phyloP scores from a whole-genome alignment of 2,888 invertebrate genomes.

The Nebria brevicollis region DNA sequence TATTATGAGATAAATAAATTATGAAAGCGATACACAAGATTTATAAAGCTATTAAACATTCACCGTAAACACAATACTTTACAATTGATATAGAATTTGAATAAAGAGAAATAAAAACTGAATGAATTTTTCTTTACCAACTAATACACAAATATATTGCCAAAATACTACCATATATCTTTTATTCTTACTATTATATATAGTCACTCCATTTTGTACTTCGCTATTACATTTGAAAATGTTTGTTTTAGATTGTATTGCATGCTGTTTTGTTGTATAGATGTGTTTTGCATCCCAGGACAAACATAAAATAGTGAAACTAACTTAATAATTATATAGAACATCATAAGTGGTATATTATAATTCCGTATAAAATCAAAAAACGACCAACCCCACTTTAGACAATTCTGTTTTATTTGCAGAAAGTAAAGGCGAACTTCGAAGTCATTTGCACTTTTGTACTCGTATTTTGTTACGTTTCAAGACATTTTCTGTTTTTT shows the following conservation, averaged over 20 bases:
- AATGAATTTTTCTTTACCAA: slow-evolving; percentile 49
- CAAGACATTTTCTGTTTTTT: background rate
- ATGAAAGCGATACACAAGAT: slow-evolving; percentile 55
- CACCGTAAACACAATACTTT: slow-evolving; percentile 51
- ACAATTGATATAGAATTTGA: slow-evolving; percentile 51
- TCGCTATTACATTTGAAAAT: slow-evolving; percentile 44
- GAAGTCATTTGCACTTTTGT: slow-evolving; percentile 13
- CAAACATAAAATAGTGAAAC: slow-evolving; percentile 5
- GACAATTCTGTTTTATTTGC: background rate
- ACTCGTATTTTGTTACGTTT: slow-evolving; percentile 21
- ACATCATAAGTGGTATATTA: slow-evolving; percentile 29
- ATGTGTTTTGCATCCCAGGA: background rate
- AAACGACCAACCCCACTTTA: slow-evolving; percentile 36
- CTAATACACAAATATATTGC: slow-evolving; percentile 53
- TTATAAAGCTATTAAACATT: slow-evolving; percentile 48
- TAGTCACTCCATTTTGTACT: slow-evolving; percentile 46
- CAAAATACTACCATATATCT: slow-evolving; percentile 52
- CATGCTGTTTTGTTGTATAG: slow-evolving; percentile 27
- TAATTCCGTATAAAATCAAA: slow-evolving; percentile 37
- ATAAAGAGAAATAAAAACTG: slow-evolving; percentile 52
- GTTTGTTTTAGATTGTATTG: slow-evolving; percentile 32
- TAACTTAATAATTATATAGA: slow-evolving; percentile 1
- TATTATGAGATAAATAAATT: slow-evolving; percentile 52
- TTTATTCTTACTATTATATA: slow-evolving; percentile 39
- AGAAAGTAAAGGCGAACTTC: background rate